These are phyloP conservation scores for Picus viridis DNA, from an alignment of 2,797 vertebrate species.

Conservation along the genomic window DNA sequence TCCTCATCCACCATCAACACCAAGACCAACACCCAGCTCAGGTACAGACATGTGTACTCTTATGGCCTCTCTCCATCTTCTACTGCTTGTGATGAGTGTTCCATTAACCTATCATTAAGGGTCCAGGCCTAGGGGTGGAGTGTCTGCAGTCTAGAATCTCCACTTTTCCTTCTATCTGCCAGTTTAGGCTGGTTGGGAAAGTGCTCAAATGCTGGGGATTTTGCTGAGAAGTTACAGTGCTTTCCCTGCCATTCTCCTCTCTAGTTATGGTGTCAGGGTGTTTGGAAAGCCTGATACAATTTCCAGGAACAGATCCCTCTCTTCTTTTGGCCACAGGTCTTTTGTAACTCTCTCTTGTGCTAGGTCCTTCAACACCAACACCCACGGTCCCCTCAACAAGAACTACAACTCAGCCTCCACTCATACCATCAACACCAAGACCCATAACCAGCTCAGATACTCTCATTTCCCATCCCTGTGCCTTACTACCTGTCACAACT, in stretches of 20 bases:
- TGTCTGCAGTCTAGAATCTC: neutral
- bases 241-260: neutral
- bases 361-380: neutral
- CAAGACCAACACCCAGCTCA: too few species aligned
- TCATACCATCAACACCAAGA: fast-evolving
- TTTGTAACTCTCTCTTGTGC: neutral
- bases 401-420: neutral
- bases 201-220: neutral
- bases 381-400: fast-evolving
- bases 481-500: neutral
- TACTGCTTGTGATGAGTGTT: conserved; percentile 70
- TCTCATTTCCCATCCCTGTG: fast-evolving
- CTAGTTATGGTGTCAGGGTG: neutral
- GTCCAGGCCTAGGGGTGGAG: too few species aligned
- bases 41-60: too few species aligned
- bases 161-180: neutral
- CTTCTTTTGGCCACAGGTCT: neutral
- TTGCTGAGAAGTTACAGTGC: neutral
- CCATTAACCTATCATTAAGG: neutral
- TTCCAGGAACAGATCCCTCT: too few species aligned
- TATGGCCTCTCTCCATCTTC: too few species aligned
- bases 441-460: neutral
- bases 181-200: neutral
- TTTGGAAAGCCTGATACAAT: neutral
- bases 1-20: too few species aligned